Percentiles rank a stretch among this genome's conserved stretches.
Conservation (phyloP, 1,140 invertebrate species). For the Drosophila orena region DNA sequence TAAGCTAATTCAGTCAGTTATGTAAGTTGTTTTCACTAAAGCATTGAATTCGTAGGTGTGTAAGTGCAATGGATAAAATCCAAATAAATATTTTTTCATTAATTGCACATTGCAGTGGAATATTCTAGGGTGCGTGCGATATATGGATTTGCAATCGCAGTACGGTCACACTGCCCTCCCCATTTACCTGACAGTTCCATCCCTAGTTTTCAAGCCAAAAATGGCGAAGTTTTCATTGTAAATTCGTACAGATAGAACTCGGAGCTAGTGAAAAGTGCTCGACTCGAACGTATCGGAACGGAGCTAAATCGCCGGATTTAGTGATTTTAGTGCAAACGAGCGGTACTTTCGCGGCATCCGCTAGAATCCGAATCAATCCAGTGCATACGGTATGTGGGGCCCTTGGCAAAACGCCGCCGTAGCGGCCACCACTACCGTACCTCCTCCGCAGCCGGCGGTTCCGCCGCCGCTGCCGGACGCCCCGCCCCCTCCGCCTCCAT, state of each 20-base stretch:
- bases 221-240: conserved; percentile 53
- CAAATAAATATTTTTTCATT: no score
- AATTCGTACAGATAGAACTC: neutral
- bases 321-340: neutral
- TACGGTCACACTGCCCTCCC: neutral
- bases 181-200: conserved; percentile 7
- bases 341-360: neutral
- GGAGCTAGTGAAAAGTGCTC: neutral
- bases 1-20: no score
- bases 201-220: conserved; percentile 70
- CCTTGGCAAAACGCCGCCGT: conserved; percentile 60
- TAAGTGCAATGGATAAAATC: no score
- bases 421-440: conserved; percentile 37
- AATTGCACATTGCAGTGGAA: no score
- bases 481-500: conserved; percentile 64
- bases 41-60: no score
- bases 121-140: no score
- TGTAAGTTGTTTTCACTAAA: no score
- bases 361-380: conserved; percentile 9
- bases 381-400: conserved; percentile 53
- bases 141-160: neutral
- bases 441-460: conserved; percentile 62
- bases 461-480: conserved; percentile 72
- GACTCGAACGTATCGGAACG: neutral
- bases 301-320: neutral